Conservation (phyloP, 2,113 vertebrate genomes). For the Cavia porcellus region DNA sequence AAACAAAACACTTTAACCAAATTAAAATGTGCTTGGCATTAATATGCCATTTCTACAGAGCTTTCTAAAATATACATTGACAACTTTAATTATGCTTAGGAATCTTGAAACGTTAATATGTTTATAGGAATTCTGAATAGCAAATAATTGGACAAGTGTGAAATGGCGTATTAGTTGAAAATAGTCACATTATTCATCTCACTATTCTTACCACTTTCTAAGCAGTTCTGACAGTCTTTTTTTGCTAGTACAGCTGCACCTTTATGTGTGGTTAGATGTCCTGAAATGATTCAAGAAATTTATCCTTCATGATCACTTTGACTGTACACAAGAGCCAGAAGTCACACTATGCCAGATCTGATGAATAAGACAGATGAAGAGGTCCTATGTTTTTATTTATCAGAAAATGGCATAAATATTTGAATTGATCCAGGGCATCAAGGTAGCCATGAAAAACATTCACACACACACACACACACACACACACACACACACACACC, state of each 20-base stretch:
- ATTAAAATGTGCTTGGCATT: background rate
- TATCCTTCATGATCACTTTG: background rate
- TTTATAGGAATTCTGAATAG: background rate
- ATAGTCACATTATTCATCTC: background rate
- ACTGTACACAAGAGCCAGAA: background rate
- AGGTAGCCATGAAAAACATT: background rate
- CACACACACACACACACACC: no score
- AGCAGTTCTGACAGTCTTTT: background rate
- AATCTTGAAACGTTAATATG: background rate
- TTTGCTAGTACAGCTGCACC: background rate
- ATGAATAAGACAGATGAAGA: background rate
- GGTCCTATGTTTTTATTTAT: background rate
- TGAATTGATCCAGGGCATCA: background rate
- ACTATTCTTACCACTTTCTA: background rate
- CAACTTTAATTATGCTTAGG: background rate
- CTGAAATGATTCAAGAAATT: background rate
- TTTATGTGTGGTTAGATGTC: background rate
- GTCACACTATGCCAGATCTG: background rate
- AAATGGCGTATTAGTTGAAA: background rate
- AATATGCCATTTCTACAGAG: background rate
- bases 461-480: no score
- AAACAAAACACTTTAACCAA: background rate
- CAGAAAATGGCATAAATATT: background rate
- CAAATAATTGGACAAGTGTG: background rate
- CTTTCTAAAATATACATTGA: background rate